phyloP scores from a whole-genome alignment of 2,113 vertebrate species.

The Heteronetta atricapilla region DNA sequence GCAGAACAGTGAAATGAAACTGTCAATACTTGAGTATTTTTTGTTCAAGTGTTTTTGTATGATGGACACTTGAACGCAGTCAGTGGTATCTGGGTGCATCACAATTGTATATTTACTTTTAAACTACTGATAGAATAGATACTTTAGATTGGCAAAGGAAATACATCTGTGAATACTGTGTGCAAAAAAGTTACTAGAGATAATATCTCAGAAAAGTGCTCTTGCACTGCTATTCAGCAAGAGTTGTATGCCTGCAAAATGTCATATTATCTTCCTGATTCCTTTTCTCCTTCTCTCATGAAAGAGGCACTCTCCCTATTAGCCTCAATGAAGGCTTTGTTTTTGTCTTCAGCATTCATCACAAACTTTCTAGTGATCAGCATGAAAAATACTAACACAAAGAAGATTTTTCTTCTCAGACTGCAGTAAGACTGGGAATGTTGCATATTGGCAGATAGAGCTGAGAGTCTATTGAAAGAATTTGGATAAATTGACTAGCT shows the following conservation, averaged over 20 bases:
- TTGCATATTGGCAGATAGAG: background rate
- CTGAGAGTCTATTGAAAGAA: background rate
- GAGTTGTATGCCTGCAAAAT: slow-evolving; percentile 49
- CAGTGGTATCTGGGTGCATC: background rate
- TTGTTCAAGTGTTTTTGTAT: background rate
- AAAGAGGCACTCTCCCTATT: slow-evolving; percentile 29
- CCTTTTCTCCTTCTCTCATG: background rate
- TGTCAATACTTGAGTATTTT: too few species aligned
- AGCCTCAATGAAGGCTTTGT: slow-evolving; percentile 66
- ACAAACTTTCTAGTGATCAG: background rate
- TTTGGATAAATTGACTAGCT: background rate
- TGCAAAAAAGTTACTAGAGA: background rate
- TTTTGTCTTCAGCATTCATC: background rate
- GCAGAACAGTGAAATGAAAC: background rate
- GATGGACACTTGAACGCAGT: background rate
- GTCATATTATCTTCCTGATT: slow-evolving; percentile 23
- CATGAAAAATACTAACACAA: background rate
- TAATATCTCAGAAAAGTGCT: background rate
- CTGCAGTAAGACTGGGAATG: background rate
- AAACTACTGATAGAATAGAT: background rate
- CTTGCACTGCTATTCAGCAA: background rate
- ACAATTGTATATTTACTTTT: background rate
- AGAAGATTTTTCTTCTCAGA: background rate
- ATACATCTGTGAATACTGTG: background rate
- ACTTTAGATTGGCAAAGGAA: background rate